Base-by-base conservation (phyloP, 2,797 vertebrate species). In the Yasuhikotakia modesta region DNA sequence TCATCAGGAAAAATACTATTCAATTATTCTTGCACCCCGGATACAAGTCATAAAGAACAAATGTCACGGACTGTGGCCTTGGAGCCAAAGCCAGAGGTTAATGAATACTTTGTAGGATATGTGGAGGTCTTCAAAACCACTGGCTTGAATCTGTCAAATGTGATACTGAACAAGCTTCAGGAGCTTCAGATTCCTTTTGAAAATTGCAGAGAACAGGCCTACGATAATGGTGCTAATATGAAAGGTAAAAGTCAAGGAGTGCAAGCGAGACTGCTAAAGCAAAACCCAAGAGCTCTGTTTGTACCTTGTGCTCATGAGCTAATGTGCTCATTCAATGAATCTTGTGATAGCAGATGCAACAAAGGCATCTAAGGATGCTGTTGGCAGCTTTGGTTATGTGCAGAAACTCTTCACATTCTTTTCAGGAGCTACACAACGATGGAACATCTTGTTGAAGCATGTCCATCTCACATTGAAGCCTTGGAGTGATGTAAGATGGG, bases 401-500 rank as follows among this genome's bases (percentile, higher is more conserved):
- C 55, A 24, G 55, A 57, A 22, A 22, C 55, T 57, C 55, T 57
- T 57, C 19, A 57, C 55, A 24, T 57, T 57, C 55, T 57, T 57
- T 57, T 22, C 55, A 57, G 55, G 55, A 57, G 55, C 55, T 55
- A 55, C 53, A 21, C 53, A 55, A 55, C 8, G 19, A 55, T 55
- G 53, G 10, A 55, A 12, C 53, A 67, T 76, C 43, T 76, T 76
- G 22, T 13, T 22, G 2, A 76, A 68, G 35, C 73, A 68, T 68
- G 73, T 76, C 13, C 27, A 45, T 4, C 27, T 67, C 46, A 76
- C 60, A 21, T 46, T n/a, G n/a, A n/a, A n/a, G n/a, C n/a, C 69
- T 52, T 71, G 69, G 69, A 53, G 46, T 71, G 69, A 71, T 67
- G n/a, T 66, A 52, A 67, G 22, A 67, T 67, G 73, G 73, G 30